Evolutionary conservation across 2,888 invertebrate genomes (phyloP).

Genomic region (Desoria tigrina): DNA sequence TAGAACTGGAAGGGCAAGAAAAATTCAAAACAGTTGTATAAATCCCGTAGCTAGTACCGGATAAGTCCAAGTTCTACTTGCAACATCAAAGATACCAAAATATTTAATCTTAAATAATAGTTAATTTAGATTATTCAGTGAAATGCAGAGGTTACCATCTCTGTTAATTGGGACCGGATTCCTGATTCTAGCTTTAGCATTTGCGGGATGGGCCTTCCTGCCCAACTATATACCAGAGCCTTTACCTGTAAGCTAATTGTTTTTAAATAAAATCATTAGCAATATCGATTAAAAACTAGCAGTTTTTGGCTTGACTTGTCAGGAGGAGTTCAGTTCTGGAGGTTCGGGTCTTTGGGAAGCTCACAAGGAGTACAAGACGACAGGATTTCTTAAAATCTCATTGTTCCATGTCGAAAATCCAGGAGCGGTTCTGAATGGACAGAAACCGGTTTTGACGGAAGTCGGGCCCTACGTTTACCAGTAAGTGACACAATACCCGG

Average conservation of each 20-base stretch:
- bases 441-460: constrained; percentile 34
- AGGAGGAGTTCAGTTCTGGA: neutral
- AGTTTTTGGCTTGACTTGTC: neutral
- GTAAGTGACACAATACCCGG: no score
- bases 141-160: neutral
- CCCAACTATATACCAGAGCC: no score
- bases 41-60: no score
- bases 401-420: constrained; percentile 44
- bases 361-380: neutral
- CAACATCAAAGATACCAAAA: no score
- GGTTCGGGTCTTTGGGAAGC: neutral
- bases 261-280: no score
- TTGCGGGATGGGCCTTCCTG: neutral
- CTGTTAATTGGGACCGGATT: neutral
- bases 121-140: no score
- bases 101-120: no score
- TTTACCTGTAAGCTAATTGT: no score
- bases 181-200: neutral
- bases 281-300: neutral
- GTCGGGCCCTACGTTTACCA: constrained; percentile 40
- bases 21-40: no score
- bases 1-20: no score
- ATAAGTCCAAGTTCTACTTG: no score
- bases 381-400: constrained; percentile 24
- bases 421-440: constrained; percentile 25